phyloP scores from a whole-genome alignment of 2,888 invertebrate species.

The Dolichopus griseipennis region DNA sequence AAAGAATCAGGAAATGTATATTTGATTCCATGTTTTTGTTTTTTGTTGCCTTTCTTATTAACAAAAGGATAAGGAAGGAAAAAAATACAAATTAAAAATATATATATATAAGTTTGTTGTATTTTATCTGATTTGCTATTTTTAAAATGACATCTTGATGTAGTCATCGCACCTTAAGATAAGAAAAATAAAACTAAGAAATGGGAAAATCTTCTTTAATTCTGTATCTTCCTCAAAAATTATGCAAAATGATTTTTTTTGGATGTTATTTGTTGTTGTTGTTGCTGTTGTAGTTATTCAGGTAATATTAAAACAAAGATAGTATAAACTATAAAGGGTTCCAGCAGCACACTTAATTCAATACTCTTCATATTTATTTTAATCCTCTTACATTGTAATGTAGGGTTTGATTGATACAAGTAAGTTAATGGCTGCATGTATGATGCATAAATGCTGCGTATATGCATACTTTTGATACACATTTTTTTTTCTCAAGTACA shows the following conservation, averaged over 20 bases:
- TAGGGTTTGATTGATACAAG: no score
- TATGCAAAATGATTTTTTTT: background rate
- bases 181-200: background rate
- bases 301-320: background rate
- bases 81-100: no score
- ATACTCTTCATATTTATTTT: no score
- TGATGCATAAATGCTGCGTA: no score
- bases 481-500: no score
- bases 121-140: background rate
- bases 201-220: background rate
- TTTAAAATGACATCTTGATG: background rate
- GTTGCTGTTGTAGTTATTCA: background rate
- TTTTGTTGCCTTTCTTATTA: no score
- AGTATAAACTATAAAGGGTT: background rate
- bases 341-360: background rate
- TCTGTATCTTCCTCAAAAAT: background rate
- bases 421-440: no score
- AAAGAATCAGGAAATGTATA: background rate
- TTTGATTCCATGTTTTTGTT: no score
- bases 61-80: no score
- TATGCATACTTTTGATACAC: no score
- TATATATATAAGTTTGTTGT: no score
- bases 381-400: no score
- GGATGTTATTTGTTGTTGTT: background rate
- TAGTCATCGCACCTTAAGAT: slow-evolving; percentile 2